Conservation (phyloP, 2,113 vertebrate species). For the Porphyrio hochstetteri region DNA sequence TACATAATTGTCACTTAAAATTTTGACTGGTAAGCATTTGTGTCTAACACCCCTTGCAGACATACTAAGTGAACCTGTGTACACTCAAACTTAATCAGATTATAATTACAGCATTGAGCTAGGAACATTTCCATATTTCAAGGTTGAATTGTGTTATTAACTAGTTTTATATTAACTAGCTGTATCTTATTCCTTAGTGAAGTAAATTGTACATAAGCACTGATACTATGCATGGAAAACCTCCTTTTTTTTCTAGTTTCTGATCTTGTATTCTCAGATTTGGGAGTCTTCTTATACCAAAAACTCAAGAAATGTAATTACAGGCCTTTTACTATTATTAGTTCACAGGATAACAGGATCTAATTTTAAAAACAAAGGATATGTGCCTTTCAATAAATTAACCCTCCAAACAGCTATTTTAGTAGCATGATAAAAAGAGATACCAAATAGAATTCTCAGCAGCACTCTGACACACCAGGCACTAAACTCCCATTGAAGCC, state of each 20-base stretch:
- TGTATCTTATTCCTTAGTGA: not conserved
- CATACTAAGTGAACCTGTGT: not conserved
- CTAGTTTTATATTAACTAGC: not conserved
- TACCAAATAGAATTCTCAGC: not conserved
- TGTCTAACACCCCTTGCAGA: not conserved
- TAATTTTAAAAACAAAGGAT: not conserved
- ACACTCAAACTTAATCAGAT: not conserved
- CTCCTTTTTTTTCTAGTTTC: not conserved
- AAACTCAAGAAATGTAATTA: not conserved
- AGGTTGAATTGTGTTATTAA: not conserved
- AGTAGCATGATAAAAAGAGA: not conserved
- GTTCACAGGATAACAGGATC: not conserved
- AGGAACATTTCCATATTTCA: constrained; percentile 1
- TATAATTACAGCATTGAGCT: not conserved
- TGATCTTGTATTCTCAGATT: not conserved
- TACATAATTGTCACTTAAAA: not conserved
- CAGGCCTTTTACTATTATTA: not conserved
- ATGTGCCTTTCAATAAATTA: not conserved
- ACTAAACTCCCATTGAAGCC: not conserved
- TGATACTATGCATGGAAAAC: not conserved
- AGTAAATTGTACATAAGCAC: not conserved
- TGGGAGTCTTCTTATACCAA: not conserved
- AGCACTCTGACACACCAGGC: not conserved
- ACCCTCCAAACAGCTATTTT: not conserved
- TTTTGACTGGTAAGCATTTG: not conserved